Percentiles rank a stretch among this genome's conserved stretches.
These are phyloP conservation scores for Diachrysia chrysitis DNA, from an alignment of 2,888 invertebrate genomes.

Conservation along the genomic window DNA sequence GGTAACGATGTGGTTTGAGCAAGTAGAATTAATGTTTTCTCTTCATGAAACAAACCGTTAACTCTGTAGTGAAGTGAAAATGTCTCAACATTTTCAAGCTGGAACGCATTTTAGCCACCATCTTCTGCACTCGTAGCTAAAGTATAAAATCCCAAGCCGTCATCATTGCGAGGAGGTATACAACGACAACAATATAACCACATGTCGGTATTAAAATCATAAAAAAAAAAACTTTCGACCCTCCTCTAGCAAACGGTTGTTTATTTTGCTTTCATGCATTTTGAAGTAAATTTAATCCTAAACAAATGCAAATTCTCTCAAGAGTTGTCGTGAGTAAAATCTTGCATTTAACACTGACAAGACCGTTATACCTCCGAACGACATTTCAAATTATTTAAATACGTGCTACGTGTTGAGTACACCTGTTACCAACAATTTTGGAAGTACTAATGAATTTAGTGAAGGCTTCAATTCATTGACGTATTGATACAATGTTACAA, in stretches of 20 bases:
- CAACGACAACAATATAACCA: not conserved
- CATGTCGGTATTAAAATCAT: not conserved
- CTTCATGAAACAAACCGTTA: not conserved
- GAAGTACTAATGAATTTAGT: constrained; percentile 40
- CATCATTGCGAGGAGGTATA: not conserved
- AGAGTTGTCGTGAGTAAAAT: constrained; percentile 3
- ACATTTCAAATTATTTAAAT: constrained; percentile 19
- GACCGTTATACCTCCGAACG: constrained; percentile 2
- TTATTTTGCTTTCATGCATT: not conserved
- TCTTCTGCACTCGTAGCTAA: not conserved
- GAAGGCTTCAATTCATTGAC: constrained; percentile 25
- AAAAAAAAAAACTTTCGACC: not conserved
- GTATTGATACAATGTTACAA: constrained; percentile 39
- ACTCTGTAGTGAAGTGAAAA: not conserved
- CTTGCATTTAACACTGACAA: constrained; percentile 12
- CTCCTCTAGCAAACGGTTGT: not conserved
- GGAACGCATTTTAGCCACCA: not conserved
- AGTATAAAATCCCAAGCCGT: not conserved
- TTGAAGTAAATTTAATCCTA: not conserved
- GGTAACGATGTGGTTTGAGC: not conserved
- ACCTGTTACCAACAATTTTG: constrained; percentile 17
- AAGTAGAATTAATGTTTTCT: not conserved
- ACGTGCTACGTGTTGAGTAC: constrained; percentile 8
- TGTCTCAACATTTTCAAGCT: not conserved
- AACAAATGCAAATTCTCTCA: constrained; percentile 5